These are phyloP conservation scores for Porphyrio hochstetteri DNA, from an alignment of 2,113 vertebrate species.

Conservation along the genomic window DNA sequence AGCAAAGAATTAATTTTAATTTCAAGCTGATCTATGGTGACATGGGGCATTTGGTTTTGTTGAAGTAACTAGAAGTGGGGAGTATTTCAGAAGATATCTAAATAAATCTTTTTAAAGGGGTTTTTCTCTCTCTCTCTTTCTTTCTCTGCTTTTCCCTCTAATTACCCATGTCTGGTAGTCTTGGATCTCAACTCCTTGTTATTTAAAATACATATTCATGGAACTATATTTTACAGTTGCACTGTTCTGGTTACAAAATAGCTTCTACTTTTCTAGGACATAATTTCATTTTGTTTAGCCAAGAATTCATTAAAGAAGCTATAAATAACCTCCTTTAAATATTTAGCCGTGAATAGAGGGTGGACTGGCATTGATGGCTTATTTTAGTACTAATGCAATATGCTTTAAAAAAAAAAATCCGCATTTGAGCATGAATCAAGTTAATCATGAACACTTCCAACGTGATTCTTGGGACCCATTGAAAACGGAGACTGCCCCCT, in stretches of 20 bases:
- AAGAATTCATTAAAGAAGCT: slow-evolving; percentile 81
- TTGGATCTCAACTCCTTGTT: slow-evolving; percentile 67
- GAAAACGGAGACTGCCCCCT: background rate
- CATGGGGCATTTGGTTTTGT: slow-evolving; percentile 58
- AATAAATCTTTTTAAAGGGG: slow-evolving; percentile 66
- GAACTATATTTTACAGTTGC: slow-evolving; percentile 75
- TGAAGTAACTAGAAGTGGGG: slow-evolving; percentile 52
- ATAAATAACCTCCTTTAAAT: slow-evolving; percentile 81
- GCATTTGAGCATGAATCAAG: slow-evolving; percentile 71
- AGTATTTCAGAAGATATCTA: slow-evolving; percentile 65
- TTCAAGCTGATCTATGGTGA: slow-evolving; percentile 59
- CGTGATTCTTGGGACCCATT: slow-evolving; percentile 24
- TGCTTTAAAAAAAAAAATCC: slow-evolving; percentile 64
- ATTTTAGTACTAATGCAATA: slow-evolving; percentile 77
- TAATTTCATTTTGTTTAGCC: slow-evolving; percentile 82
- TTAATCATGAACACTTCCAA: slow-evolving; percentile 73
- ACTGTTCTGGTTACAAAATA: slow-evolving; percentile 80
- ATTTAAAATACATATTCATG: slow-evolving; percentile 80
- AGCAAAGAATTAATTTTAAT: slow-evolving; percentile 53
- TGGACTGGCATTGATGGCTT: slow-evolving; percentile 80
- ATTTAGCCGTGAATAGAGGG: slow-evolving; percentile 80
- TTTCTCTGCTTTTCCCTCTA: slow-evolving; percentile 52
- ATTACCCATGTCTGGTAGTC: slow-evolving; percentile 67
- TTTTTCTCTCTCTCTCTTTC: background rate
- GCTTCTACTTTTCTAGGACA: slow-evolving; percentile 81